Evolutionary conservation across 2,888 invertebrate species (phyloP), one percentile per base, ranked within the genome.

Genomic region (Drosophila vallismaia): DNA sequence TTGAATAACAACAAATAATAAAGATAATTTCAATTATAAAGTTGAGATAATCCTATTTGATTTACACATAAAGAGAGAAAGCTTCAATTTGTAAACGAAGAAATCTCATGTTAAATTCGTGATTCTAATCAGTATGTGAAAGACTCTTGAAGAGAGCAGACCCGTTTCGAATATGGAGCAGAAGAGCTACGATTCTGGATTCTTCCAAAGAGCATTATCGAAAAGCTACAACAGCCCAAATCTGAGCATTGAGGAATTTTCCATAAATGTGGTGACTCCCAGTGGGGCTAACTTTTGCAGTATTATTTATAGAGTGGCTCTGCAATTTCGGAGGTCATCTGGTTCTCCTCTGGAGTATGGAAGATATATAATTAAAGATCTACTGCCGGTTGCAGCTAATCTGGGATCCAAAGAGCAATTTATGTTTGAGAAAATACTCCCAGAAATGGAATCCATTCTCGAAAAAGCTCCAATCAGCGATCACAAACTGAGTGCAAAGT

Each of bases 281-380:
- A 26, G 44, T 50, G 89, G 88, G 12, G 89, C 87, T n/a, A 88
- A 89, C 62, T 89, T 82, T 56, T 89, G 87, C 57, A 89, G 89
- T 71, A 70, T 70, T 63, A 87, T 89, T 66, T 89, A 86, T 50
- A 75, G 77, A n/a, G 56, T 74, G 9, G 59, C 72, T 7, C 77
- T 86, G 0, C 44, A 54, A 44, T 89, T 69, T 54, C 69, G 71
- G 24, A 73, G 57, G 36, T 28, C 26, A 28, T 12, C 50, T 28
- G 58, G 48, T 46, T 53, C 38, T n/a, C 48, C 52, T 8, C 8
- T 68, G 33, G 73, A 78, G 45, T 56, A 51, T 1, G 72, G 48
- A 0, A 53, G 28, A 0, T 75, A 77, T 4, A 75, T 89, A 26
- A 28, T 89, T 0, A 89, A 89, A 62, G 81, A 86, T 12, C 38